A percentile compares a stretch with the other conserved stretches of the same genome.
phyloP scores from a whole-genome alignment of 2,113 vertebrate species.

The Onychostoma macrolepis region DNA sequence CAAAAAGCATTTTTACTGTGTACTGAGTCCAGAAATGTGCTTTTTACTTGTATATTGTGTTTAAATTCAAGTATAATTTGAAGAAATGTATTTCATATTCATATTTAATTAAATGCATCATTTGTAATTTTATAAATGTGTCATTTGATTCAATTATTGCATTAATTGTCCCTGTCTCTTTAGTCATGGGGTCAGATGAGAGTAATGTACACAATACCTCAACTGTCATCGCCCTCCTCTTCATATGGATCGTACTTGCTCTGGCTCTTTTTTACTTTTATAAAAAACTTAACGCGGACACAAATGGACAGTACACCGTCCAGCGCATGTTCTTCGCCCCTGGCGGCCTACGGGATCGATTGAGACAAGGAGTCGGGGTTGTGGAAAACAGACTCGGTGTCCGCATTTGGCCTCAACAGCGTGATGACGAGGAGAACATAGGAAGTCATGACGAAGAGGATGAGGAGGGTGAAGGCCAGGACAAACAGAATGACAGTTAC shows the following conservation, averaged over 20 bases:
- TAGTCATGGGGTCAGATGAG: too few species aligned
- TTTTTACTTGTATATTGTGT: background rate
- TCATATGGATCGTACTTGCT: conserved; percentile 51
- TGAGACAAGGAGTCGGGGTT: conserved; percentile 36
- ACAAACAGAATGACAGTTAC: background rate
- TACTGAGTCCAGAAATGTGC: background rate
- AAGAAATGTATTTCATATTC: too few species aligned
- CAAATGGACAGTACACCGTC: conserved; percentile 68
- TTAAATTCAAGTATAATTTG: background rate
- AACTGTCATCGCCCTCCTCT: conserved; percentile 40
- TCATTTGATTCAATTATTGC: background rate
- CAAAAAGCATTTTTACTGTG: background rate
- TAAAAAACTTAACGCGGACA: conserved; percentile 68
- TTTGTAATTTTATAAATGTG: background rate
- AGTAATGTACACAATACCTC: too few species aligned
- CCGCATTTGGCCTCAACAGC: conserved; percentile 58
- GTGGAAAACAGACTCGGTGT: conserved; percentile 57
- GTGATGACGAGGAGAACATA: conserved; percentile 45
- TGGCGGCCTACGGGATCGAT: conserved; percentile 68
- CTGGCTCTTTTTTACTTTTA: conserved; percentile 66
- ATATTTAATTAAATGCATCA: background rate
- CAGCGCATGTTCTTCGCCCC: conserved; percentile 60
- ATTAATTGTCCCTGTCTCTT: background rate
- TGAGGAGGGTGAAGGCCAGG: conserved; percentile 34
- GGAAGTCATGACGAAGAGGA: conserved; percentile 53